Base-by-base conservation (phyloP, 1,140 invertebrate species). In the Brachionus asplanchnoidis region DNA sequence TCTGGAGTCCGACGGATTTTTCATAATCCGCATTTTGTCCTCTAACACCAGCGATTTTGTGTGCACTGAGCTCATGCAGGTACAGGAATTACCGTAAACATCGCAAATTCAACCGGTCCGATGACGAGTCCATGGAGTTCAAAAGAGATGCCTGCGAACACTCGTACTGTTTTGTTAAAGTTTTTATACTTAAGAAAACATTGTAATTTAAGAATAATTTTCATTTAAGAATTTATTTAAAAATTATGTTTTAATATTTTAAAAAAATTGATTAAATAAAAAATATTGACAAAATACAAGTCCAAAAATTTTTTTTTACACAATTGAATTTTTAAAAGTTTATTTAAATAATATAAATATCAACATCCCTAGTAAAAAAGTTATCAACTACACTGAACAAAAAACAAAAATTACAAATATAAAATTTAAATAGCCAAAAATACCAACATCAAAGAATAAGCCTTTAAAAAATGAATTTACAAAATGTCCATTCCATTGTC, bases 1-100 rank as follows among this genome's bases (percentile, higher is more conserved):
- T 86, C 87, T 91, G 11, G 89, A 90, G 23, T 90, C 90, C 65
- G 91, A 91, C 86, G 91, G 91, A 14, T 90, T 91, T 42, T 91
- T 91, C 85, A 89, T 91, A 12, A 87, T 91, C 14, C 86, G 91
- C 42, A 87, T 91, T 17, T 90, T 91, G 53, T 90, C 90, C 20
- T 90, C 91, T 80, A 91, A 91, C 87, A 90, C 91, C 78, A 90
- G 90, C 80, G 90, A 91, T 85, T 91, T 91, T 46, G 87, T 91
- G 80, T 90, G 91, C 32, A 91, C 90, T 12, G 91, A 91, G 86
- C 86, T 91, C 68, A 88, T 91, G 70, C 88, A 90, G 32, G 89
- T 90, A 73, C 91, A 91, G 91, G 77, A 86, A 88, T 77, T 90
- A 89, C 84, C 84, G 87, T 28, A 88, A 89, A 53, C 88, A 89